These are phyloP conservation scores for Ploceus nigricollis DNA, from an alignment of 2,113 vertebrate genomes.

Conservation along the genomic window DNA sequence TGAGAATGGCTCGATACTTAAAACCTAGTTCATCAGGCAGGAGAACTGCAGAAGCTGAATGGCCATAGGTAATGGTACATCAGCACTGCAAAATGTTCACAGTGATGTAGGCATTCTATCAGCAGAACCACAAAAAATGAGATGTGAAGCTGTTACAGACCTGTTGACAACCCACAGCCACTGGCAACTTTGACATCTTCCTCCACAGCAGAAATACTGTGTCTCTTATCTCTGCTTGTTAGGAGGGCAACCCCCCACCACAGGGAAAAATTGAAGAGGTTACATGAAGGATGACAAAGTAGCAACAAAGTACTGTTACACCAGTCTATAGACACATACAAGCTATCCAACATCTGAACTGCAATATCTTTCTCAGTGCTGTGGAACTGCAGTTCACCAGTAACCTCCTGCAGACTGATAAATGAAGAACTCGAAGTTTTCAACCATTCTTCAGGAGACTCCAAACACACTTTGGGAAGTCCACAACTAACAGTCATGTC, in stretches of 20 bases:
- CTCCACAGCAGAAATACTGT: neutral
- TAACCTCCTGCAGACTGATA: neutral
- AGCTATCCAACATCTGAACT: neutral
- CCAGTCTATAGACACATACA: neutral
- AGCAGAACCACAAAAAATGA: neutral
- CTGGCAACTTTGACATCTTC: neutral
- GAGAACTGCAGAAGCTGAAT: neutral
- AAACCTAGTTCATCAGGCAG: neutral
- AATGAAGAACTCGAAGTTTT: neutral
- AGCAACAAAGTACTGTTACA: neutral
- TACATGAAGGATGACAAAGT: neutral
- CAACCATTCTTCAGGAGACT: neutral
- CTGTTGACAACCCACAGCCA: neutral
- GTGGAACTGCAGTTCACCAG: neutral
- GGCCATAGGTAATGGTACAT: neutral
- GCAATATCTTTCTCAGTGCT: neutral
- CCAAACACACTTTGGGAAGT: neutral
- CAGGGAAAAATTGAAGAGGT: neutral
- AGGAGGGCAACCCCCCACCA: neutral
- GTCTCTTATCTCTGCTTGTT: neutral
- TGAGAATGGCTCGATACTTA: neutral
- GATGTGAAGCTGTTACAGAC: neutral
- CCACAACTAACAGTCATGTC: neutral
- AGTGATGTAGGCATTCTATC: fast-evolving
- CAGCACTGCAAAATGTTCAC: neutral